Base-by-base conservation (phyloP, 2,797 vertebrate genomes). In the Sebastes steindachneri region DNA sequence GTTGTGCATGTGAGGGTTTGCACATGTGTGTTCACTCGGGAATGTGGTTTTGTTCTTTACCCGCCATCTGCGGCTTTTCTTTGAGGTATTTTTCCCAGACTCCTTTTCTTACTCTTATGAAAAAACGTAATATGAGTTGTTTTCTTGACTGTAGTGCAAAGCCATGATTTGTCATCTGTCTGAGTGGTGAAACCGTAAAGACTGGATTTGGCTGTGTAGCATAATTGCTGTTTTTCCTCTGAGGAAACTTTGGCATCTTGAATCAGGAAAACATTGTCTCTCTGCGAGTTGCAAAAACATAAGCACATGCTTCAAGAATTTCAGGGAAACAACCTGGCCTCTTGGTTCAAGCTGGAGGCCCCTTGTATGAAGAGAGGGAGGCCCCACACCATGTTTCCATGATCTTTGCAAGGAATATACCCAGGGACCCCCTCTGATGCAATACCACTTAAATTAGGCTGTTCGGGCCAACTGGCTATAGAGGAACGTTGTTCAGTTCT, bases 271-370 rank as follows among this genome's bases (percentile, higher is more conserved):
- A 89, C 58, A 21, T 33, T 77, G 82, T 86, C 83, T 74, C 57
- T 19, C 66, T 73, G 77, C 31, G 60, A 82, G 80, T 89, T 93
- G 68, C 81, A 89, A 89, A 92, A 88, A 89, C 91, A 90, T 79
- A 80, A 91, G 89, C 92, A 91, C 90, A 93, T 88, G 80, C 78
- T 85, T 82, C 31, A 91, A 92, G 93, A 95, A 95, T 95, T 94
- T 93, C 48, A 91, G 88, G 86, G 88, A 94, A 91, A 88, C 92
- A 90, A 89, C 63, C 67, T 78, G 79, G 89, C 87, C 87, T 86
- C 84, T 87, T 57, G 83, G 83, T 89, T 92, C 73, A 51, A 80
- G 74, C 73, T 67, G 45, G 80, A 77, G 93, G 90, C 81, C 86
- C 88, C 85, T 77, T 85, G 83, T 88, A 81, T 84, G 69, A 74